Base-by-base conservation (phyloP, 2,888 invertebrate species). In the Arenicola marina region DNA sequence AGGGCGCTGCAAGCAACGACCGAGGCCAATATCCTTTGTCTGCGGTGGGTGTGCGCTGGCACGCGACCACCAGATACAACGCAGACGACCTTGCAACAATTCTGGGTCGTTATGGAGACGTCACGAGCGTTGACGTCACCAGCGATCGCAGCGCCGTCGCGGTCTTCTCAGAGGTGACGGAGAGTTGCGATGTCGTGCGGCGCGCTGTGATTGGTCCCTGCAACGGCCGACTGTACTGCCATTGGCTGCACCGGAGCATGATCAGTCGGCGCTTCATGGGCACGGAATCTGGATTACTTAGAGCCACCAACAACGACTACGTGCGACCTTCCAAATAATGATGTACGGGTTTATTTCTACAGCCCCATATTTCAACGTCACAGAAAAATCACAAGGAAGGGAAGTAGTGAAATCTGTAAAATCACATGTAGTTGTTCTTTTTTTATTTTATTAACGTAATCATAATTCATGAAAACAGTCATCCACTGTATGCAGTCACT, bases 221-320 rank as follows among this genome's bases (percentile, higher is more conserved):
- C 15, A 11, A 7, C 15, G 15, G 18, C 11, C 15, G 26, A 48
- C 15, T 48, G 7, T 48, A 18, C 48, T 48, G 48, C 26, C n/a
- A 48, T 24, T 48, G 48, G 48, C 15, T 48, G 26, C 48, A 48
- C 26, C 7, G 48, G 48, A 48, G n/a, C n/a, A 48, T 48, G 48
- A 48, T 38, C 38, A 38, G 38, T 38, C 38, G 38, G 11, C 11
- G 18, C 38, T 38, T 38, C 18, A 15, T 38, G 11, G 11, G 38
- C 38, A 38, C 38, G 38, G 38, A 18, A 38, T n/a, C n/a, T n/a
- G n/a, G 18, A 38, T 38, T 18, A 38, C 38, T 38, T 15, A 38
- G 38, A 38, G 38, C 18, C 18, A 18, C 18, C 38, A 38, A 38
- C 38, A 38, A 38, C 18, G 38, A 38, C 11, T 18, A 15, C 18